These are phyloP conservation scores for Gallinago paraguaiae DNA, from an alignment of 2,113 vertebrate genomes.

Conservation along the genomic window DNA sequence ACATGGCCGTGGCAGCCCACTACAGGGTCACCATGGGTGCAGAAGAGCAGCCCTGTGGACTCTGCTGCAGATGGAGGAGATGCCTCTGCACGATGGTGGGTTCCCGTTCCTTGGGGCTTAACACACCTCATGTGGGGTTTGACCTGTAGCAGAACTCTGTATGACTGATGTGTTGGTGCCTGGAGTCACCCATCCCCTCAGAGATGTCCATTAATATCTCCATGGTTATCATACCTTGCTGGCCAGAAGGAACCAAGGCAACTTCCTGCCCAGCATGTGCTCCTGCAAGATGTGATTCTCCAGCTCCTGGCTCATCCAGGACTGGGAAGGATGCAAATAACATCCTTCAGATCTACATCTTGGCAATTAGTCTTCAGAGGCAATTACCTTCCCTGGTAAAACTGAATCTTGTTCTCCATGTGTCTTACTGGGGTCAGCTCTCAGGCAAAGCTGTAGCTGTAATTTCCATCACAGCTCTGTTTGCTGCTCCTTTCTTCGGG, in stretches of 20 bases:
- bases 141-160: not conserved
- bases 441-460: not conserved
- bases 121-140: fast-evolving
- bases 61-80: not conserved
- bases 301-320: not conserved
- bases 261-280: not conserved
- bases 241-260: not conserved
- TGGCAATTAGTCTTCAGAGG: not conserved
- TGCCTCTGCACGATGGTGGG: not conserved
- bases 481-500: not conserved
- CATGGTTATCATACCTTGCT: not conserved
- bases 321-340: not conserved
- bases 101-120: not conserved
- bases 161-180: too few relatives aligned
- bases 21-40: fast-evolving
- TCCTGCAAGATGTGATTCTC: not conserved
- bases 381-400: not conserved
- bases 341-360: not conserved
- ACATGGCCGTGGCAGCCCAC: fast-evolving
- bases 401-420: not conserved
- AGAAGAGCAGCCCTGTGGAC: fast-evolving
- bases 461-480: not conserved
- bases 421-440: not conserved
- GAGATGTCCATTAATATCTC: not conserved
- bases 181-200: not conserved